Evolutionary conservation across 1,140 invertebrate genomes (phyloP).

Genomic region (Achatina immaculata): DNA sequence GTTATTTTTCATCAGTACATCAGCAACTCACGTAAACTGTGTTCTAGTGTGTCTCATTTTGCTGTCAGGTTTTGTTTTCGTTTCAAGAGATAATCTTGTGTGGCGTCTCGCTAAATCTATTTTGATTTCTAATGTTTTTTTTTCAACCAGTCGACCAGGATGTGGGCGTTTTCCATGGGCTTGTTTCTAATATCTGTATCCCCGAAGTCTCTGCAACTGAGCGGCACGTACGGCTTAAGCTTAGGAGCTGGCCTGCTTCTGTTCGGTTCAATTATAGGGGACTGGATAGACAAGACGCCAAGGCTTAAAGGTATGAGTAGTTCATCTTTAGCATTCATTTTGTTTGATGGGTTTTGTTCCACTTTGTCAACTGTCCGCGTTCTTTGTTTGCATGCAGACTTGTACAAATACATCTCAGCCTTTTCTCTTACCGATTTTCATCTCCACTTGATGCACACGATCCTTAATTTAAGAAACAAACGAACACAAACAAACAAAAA

Average conservation of each 20-base stretch:
- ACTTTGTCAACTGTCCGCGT: background rate
- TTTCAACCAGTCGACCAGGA: slow-evolving; percentile 73
- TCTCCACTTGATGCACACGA: background rate
- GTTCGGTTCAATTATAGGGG: slow-evolving; percentile 73
- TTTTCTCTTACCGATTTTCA: background rate
- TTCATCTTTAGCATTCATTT: too few species aligned
- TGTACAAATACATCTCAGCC: background rate
- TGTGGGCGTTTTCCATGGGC: slow-evolving; percentile 75
- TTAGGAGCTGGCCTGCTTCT: slow-evolving; percentile 69
- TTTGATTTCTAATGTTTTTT: background rate
- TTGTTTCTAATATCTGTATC: slow-evolving; percentile 71
- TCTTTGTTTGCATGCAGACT: background rate
- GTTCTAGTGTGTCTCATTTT: too few species aligned
- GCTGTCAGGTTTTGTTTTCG: background rate
- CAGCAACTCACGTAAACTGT: too few species aligned
- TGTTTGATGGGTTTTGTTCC: too few species aligned
- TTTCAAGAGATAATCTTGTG: background rate
- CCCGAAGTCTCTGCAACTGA: slow-evolving; percentile 63
- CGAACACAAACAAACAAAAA: too few species aligned
- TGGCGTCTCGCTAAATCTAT: background rate
- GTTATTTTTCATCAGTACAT: too few species aligned
- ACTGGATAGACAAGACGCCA: slow-evolving; percentile 72
- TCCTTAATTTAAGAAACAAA: background rate
- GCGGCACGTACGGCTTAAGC: slow-evolving; percentile 73
- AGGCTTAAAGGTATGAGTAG: slow-evolving; percentile 68